These are phyloP conservation scores for Pristis pectinata DNA, from an alignment of 2,797 vertebrate genomes.

Conservation along the genomic window DNA sequence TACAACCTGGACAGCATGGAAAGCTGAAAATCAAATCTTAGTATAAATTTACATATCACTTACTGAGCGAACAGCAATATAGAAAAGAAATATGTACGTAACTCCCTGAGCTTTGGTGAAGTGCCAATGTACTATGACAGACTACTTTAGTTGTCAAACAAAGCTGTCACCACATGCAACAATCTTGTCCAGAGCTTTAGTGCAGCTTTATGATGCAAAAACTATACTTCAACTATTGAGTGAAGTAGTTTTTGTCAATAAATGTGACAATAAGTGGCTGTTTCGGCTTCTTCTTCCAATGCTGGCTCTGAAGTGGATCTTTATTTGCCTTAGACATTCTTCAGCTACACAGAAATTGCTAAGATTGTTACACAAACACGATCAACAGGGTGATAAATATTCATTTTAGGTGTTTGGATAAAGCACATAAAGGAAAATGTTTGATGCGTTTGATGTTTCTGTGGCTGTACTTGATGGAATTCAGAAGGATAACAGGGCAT, in stretches of 20 bases:
- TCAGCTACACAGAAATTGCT: neutral
- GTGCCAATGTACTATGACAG: neutral
- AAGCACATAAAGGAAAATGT: neutral
- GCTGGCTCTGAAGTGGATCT: neutral
- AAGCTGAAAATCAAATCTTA: neutral
- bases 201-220: neutral
- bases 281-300: neutral
- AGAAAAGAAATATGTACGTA: neutral
- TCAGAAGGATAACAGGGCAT: too few relatives aligned
- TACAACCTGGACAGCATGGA: neutral
- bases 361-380: neutral
- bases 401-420: neutral
- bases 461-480: too few relatives aligned
- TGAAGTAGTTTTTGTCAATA: neutral
- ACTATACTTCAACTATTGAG: neutral
- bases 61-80: neutral
- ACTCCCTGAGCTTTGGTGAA: neutral
- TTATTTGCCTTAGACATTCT: neutral
- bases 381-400: neutral
- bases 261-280: neutral
- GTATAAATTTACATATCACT: neutral
- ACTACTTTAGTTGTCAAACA: neutral
- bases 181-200: neutral
- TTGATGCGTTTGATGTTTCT: too few relatives aligned
- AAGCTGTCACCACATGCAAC: neutral